A percentile compares a stretch with the other conserved stretches of the same genome.
Evolutionary conservation across 2,888 invertebrate species (phyloP).

Genomic region (Anthoptus insignis): DNA sequence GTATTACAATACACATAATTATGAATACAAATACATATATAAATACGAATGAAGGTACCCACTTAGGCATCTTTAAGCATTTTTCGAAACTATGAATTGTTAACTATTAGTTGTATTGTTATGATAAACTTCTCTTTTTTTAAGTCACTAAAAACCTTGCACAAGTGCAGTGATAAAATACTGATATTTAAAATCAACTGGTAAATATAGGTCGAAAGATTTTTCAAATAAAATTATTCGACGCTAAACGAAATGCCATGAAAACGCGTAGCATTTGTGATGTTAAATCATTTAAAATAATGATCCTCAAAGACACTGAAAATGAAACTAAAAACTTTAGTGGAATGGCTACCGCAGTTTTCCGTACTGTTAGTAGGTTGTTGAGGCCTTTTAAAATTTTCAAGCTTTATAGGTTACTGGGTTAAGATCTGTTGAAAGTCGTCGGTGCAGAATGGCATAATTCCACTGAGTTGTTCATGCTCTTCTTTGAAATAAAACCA

Average conservation of each 20-base stretch:
- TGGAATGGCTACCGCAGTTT: conserved; percentile 35
- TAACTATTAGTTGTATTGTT: no score
- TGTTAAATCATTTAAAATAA: conserved; percentile 36
- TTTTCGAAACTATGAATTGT: no score
- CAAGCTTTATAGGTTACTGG: conserved; percentile 39
- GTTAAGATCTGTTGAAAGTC: conserved; percentile 40
- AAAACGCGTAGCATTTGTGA: conserved; percentile 25
- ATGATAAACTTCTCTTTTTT: no score
- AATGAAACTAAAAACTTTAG: conserved; percentile 29
- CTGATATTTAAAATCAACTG: no score
- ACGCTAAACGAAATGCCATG: conserved; percentile 9
- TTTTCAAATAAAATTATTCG: no score
- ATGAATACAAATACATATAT: no score
- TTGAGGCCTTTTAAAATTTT: conserved; percentile 37
- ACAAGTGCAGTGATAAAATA: no score
- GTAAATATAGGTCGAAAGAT: no score
- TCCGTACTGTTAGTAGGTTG: conserved; percentile 32
- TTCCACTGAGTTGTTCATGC: conserved; percentile 32
- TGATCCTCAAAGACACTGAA: conserved; percentile 32
- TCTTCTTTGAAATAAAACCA: conserved; percentile 36
- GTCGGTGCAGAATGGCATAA: conserved; percentile 37
- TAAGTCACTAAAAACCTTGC: no score
- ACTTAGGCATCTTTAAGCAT: no score
- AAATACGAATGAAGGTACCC: no score
- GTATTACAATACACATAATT: no score